Evolutionary conservation across 2,888 invertebrate species (phyloP), one percentile per base, ranked within the genome.

Genomic region (Platycheirus albimanus): DNA sequence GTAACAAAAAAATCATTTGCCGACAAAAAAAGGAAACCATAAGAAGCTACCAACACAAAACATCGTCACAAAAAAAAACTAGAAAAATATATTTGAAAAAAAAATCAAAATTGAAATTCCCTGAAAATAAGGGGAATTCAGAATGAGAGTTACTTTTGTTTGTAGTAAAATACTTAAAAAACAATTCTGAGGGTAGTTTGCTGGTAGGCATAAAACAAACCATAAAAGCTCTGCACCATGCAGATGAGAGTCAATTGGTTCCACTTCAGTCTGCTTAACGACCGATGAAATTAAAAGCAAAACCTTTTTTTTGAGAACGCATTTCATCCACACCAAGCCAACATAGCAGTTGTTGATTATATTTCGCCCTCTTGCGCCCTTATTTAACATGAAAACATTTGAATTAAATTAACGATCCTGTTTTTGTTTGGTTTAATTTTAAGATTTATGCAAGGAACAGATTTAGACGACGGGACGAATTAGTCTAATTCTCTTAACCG

Each of bases 201-300:
- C 83, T 77, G 83, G 72, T 78, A 76, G 70, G 76, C 64, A 81
- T 81, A 63, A 81, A 81, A 67, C 45, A 70, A 64, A 63, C 63
- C 63, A 64, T 69, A 51, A 72, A 69, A 78, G 72, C 78, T 83
- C 54, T 36, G 63, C 77, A 51, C 30, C 43, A 45, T 72, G 72
- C 83, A 69, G 69, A 83, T 72, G 77, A 63, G 43, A 64, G 69
- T 38, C 63, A 64, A 74, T 78, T 78, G 45, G 83, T 83, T 83
- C 83, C 83, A 83, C 78, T 72, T 69, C 78, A 67, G 69, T 54
- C 78, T 83, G 83, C 69, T 78, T 78, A 83, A 83, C 83, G 83
- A 83, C 77, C 83, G 77, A 83, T 83, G 83, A 83, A 83, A 83
- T 83, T 83, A 83, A 77, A 83, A 83, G 52, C 64, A 47, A 72